Evolutionary conservation across 23 tunicate genomes (phyloP), one percentile per base, ranked within the genome.

Genomic region (Ascidia mentula): DNA sequence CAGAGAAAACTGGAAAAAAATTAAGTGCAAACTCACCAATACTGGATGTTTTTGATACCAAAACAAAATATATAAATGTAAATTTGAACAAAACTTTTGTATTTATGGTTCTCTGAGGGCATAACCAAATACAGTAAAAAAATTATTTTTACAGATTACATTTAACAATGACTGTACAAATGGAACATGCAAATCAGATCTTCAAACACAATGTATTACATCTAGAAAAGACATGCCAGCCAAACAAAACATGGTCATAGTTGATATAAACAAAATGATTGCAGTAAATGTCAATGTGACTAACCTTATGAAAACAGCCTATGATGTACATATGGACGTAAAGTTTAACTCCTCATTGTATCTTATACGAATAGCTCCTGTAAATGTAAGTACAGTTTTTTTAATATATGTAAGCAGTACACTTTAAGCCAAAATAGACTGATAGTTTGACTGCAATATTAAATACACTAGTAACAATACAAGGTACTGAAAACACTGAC

Each of bases 21-120:
- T 34, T 38, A 24, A 9, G 53, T 0, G 34, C n/a, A 18, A 69
- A 65, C 39, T 74, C 86, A 3, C 65, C 86, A 13, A 34, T 87
- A 31, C 86, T 87, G 6, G 79, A 87, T 75, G 69, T 87, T 30
- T 87, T 84, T 82, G 92, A 87, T 45, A 46, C 70, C 40, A 76
- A 82, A 22, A 82, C 82, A 61, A 42, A 22, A 38, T 31, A 35
- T 12, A 82, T 77, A 26, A 59, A 45, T 37, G 92, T 87, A 73
- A 78, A 31, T 61, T 61, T 30, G 34, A 22, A 12, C 6, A 26
- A n/a, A 38, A 38, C n/a, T 38, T 78, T 34, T 53, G 30, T 37
- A 18, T 46, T 17, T 78, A 8, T 18, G 46, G 26, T 15, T 0
- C 37, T n/a, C 17, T 77, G 37, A 18, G 69, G 9, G 0, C n/a